Percentiles rank a stretch among this genome's conserved stretches.
Conservation (phyloP, 2,113 vertebrate genomes). For the Platysteira castanea region DNA sequence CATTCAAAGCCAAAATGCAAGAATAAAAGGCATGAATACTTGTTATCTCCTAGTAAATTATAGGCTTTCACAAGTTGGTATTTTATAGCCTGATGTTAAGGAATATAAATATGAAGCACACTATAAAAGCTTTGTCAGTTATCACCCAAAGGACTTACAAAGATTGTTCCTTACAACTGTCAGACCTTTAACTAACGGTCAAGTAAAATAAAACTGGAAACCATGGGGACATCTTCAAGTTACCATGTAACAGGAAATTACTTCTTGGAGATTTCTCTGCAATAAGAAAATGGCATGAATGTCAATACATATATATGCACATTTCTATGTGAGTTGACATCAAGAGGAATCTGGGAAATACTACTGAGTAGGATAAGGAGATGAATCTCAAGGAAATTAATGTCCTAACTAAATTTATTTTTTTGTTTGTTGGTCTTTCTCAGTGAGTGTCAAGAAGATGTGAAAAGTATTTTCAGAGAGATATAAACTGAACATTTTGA, state of each 20-base stretch:
- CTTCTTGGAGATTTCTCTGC: neutral
- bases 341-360: neutral
- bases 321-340: neutral
- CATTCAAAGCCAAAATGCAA: neutral
- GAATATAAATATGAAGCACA: neutral
- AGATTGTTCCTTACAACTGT: neutral
- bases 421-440: neutral
- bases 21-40: neutral
- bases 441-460: neutral
- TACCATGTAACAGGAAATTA: neutral
- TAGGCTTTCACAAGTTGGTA: neutral
- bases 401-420: neutral
- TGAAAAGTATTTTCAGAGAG: neutral
- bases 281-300: neutral
- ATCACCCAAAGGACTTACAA: neutral
- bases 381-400: neutral
- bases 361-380: neutral
- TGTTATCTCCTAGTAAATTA: slow-evolving; percentile 23
- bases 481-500: neutral
- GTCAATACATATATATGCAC: no score
- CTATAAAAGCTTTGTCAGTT: neutral
- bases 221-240: neutral
- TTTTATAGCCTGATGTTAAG: slow-evolving; percentile 20
- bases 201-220: neutral
- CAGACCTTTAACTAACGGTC: neutral